A percentile compares a stretch with the other conserved stretches of the same genome.
Conservation (phyloP, 2,113 vertebrate genomes). For the Rousettus leschenaultii region DNA sequence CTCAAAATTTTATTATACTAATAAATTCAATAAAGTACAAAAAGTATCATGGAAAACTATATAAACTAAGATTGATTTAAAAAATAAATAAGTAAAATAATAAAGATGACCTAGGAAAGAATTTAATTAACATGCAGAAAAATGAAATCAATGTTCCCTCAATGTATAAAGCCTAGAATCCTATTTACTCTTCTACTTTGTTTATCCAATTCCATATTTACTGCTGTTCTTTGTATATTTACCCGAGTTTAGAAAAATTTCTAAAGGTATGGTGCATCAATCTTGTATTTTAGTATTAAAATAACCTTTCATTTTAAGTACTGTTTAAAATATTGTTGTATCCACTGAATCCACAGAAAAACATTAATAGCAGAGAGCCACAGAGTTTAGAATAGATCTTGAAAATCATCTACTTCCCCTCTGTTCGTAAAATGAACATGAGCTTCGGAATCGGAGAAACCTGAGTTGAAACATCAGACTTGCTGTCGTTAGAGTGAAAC, state of each 20-base stretch:
- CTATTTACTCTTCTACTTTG: not conserved
- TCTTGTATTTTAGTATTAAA: constrained; percentile 4
- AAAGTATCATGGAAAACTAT: not conserved
- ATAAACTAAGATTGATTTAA: not conserved
- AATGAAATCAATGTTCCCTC: constrained; percentile 14
- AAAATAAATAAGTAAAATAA: not conserved
- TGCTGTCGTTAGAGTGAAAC: not conserved
- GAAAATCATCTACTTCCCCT: not conserved
- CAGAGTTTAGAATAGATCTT: not conserved
- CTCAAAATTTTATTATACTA: not conserved
- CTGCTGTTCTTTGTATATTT: not conserved
- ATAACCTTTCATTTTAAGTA: constrained; percentile 8
- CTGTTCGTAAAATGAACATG: not conserved
- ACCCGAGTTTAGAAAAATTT: not conserved
- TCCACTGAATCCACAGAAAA: not conserved
- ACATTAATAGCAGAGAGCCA: not conserved
- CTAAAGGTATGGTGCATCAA: not conserved
- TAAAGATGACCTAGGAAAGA: constrained; percentile 1
- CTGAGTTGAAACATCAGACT: not conserved
- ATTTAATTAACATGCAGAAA: not conserved
- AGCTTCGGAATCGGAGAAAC: not conserved
- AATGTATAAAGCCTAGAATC: not conserved
- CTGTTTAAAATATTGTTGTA: not conserved
- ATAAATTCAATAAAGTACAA: no score
- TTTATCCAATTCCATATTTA: constrained; percentile 27